Conservation (phyloP, 2,888 invertebrate species). For the Agrotis segetum region DNA sequence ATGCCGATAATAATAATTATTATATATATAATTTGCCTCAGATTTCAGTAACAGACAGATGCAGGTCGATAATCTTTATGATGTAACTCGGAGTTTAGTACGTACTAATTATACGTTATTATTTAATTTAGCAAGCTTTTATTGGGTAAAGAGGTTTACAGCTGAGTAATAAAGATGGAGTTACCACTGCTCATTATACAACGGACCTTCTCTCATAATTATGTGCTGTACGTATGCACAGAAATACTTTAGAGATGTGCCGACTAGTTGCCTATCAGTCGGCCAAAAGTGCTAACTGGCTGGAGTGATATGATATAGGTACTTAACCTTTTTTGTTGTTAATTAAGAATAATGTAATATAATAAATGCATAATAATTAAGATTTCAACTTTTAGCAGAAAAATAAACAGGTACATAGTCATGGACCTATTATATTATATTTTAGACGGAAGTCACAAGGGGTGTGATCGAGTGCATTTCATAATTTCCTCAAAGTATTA, state of each 20-base stretch:
- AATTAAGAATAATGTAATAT: too few species aligned
- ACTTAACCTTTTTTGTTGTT: too few species aligned
- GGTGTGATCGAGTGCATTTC: too few species aligned
- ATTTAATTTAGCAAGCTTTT: conserved; percentile 46
- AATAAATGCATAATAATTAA: too few species aligned
- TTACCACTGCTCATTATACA: conserved; percentile 15
- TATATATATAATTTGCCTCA: conserved; percentile 49
- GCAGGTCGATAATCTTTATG: conserved; percentile 56
- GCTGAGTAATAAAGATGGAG: conserved; percentile 15
- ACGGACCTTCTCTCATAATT: conserved; percentile 24
- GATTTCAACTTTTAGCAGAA: too few species aligned
- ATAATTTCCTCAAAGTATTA: too few species aligned
- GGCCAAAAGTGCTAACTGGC: too few species aligned
- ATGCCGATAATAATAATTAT: conserved; percentile 56
- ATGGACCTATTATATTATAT: too few species aligned
- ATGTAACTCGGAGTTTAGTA: conserved; percentile 52
- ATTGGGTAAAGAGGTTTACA: conserved; percentile 22
- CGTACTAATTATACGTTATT: conserved; percentile 46
- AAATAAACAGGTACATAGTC: too few species aligned
- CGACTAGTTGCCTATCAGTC: too few species aligned
- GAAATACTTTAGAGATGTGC: background rate
- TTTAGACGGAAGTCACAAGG: too few species aligned
- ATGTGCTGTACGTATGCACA: conserved; percentile 7
- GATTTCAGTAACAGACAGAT: conserved; percentile 44
- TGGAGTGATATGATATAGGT: too few species aligned